Base-by-base conservation (phyloP, 2,888 invertebrate genomes). In the Celastrina argiolus region DNA sequence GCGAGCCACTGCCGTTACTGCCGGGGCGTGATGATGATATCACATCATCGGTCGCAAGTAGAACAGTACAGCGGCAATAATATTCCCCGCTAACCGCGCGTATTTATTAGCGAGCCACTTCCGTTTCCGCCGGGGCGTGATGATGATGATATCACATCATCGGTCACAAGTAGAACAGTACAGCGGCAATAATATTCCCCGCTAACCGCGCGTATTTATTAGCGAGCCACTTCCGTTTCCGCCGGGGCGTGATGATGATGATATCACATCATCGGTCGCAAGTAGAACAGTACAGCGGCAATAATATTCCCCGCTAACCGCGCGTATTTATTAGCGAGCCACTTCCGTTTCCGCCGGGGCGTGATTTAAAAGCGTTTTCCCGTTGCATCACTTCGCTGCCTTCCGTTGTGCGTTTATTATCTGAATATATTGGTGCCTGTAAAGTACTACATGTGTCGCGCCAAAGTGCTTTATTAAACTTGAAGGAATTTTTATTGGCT, bases 331-430 rank as follows among this genome's bases (percentile, higher is more conserved):
- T 85, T 82, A 79, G 82, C 76, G 71, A 75, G 76, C 77, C 77
- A 73, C 75, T 71, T 77, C 81, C 78, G 74, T 73, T 75, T 84
- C 84, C 85, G 78, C 65, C 76, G 76, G 79, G 72, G 73, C 72
- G 74, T 85, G 85, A 85, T 85, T 85, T 85, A 85, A 84, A 82
- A 80, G 77, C 81, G 73, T 74, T 77, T 76, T 81, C 80, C 83
- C 81, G 76, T 69, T 73, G 78, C 77, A 81, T 80, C 83, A 82
- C 83, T 84, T 77, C 74, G 75, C 74, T 78, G 72, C 71, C 67
- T 75, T 79, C 78, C 79, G 77, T 69, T 72, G 68, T 66, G 69
- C 70, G 73, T 75, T 78, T 79, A 79, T 80, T 75, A 76, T 74
- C 71, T 80, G 79, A 77, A 76, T 73, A 73, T 75, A 72, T 67